phyloP scores from a whole-genome alignment of 2,888 invertebrate species.

The Tridacna crocea region DNA sequence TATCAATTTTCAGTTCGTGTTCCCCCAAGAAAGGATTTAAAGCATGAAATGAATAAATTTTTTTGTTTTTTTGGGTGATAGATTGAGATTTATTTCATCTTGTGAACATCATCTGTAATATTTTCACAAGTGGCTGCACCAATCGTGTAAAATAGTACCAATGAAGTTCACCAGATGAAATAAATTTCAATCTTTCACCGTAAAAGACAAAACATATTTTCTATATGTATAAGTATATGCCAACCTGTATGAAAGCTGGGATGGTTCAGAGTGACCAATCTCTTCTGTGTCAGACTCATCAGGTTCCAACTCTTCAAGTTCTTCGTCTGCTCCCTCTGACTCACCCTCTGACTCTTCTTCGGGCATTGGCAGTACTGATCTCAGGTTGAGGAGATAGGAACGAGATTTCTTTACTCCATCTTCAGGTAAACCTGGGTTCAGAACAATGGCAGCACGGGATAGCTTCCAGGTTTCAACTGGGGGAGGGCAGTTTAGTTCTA shows the following conservation, averaged over 20 bases:
- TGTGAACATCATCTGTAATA: too few species aligned
- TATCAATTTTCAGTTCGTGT: too few species aligned
- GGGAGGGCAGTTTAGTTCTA: constrained; percentile 74
- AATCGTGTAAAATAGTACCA: too few species aligned
- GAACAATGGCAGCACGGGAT: constrained; percentile 75
- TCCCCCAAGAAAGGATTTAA: too few species aligned
- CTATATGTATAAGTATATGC: neutral
- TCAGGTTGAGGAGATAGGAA: constrained; percentile 74
- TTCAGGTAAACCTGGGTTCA: constrained; percentile 79
- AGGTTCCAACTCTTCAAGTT: constrained; percentile 60
- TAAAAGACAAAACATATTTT: too few species aligned
- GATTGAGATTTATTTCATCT: too few species aligned
- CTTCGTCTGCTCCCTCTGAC: constrained; percentile 67
- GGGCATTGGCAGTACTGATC: constrained; percentile 63
- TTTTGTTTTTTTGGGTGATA: too few species aligned
- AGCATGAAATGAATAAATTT: too few species aligned
- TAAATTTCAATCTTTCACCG: too few species aligned
- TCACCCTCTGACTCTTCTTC: constrained; percentile 65
- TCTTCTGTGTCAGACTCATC: constrained; percentile 64
- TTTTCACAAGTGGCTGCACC: too few species aligned
- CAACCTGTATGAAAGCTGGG: constrained; percentile 80
- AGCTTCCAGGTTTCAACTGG: constrained; percentile 76
- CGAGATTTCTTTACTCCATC: constrained; percentile 79
- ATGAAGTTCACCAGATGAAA: too few species aligned
- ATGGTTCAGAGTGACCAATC: constrained; percentile 73